Percentiles rank a stretch among this genome's conserved stretches.
Evolutionary conservation across 2,888 invertebrate species (phyloP).

Genomic region (Scrobipalpa atriplicella): DNA sequence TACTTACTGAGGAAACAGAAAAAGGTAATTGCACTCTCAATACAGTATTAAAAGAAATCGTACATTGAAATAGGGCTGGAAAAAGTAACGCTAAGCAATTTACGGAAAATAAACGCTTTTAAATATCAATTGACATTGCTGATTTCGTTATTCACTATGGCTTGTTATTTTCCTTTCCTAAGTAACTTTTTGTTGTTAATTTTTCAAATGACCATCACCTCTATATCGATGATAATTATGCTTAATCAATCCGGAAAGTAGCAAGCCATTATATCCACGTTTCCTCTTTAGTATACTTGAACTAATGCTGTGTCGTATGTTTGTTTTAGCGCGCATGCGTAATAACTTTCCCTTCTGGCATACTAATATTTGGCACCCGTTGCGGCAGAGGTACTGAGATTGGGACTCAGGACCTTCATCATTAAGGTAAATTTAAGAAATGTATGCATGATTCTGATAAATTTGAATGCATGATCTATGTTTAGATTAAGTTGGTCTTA

Average conservation of each 20-base stretch:
- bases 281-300: slow-evolving; percentile 50
- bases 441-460: slow-evolving; percentile 45
- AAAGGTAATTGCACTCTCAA: slow-evolving; percentile 77
- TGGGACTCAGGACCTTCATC: slow-evolving; percentile 47
- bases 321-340: slow-evolving; percentile 83
- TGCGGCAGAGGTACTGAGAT: slow-evolving; percentile 62
- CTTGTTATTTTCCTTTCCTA: slow-evolving; percentile 51
- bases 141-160: slow-evolving; percentile 46
- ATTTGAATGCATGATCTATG: slow-evolving; percentile 50
- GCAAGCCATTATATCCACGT: slow-evolving; percentile 43
- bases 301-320: slow-evolving; percentile 79
- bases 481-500: slow-evolving; percentile 33
- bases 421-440: slow-evolving; percentile 64
- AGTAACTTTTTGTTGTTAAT: not conserved
- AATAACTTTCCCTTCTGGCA: slow-evolving; percentile 83
- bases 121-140: slow-evolving; percentile 48
- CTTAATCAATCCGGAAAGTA: slow-evolving; percentile 44
- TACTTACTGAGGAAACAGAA: slow-evolving; percentile 84
- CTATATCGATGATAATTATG: too few relatives aligned
- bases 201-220: too few relatives aligned
- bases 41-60: slow-evolving; percentile 52
- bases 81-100: slow-evolving; percentile 71
- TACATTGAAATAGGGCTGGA: slow-evolving; percentile 57
- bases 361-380: slow-evolving; percentile 77
- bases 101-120: slow-evolving; percentile 59